A percentile compares a stretch with the other conserved stretches of the same genome.
phyloP scores from a whole-genome alignment of 1,140 invertebrate genomes.

The Vanessa tameamea region DNA sequence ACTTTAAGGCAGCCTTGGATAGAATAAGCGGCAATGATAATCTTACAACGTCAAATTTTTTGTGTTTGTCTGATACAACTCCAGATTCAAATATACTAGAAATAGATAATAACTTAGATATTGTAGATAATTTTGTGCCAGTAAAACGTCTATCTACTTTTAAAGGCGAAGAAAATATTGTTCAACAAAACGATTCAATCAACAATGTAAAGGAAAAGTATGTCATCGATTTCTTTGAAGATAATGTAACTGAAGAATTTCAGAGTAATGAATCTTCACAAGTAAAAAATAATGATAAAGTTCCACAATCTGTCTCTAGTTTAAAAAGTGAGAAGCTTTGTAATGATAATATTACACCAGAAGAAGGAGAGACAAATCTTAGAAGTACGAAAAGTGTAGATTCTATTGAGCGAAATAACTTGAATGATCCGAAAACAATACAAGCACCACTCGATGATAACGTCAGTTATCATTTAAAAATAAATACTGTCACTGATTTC shows the following conservation, averaged over 20 bases:
- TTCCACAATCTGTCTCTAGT: not conserved
- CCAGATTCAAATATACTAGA: not conserved
- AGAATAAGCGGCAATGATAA: slow-evolving; percentile 55
- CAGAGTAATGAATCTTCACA: not conserved
- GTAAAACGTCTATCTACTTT: slow-evolving; percentile 28
- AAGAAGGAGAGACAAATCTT: not conserved
- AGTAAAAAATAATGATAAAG: not conserved
- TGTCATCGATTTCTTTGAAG: not conserved
- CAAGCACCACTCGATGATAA: slow-evolving; percentile 53
- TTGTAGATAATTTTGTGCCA: slow-evolving; percentile 4
- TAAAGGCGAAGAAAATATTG: slow-evolving; percentile 25
- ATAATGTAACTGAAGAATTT: not conserved
- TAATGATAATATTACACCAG: not conserved
- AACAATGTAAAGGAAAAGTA: not conserved
- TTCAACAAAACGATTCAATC: slow-evolving; percentile 24
- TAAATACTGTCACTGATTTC: slow-evolving; percentile 59
- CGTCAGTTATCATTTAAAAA: slow-evolving; percentile 75
- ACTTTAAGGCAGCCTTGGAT: slow-evolving; percentile 66
- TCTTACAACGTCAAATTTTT: too few relatives aligned
- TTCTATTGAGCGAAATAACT: not conserved
- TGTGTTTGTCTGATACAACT: not conserved
- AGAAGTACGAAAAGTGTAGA: not conserved
- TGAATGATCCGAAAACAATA: slow-evolving; percentile 30
- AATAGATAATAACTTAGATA: slow-evolving; percentile 18
- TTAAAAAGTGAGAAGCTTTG: not conserved